Base-by-base conservation (phyloP, 2,797 vertebrate genomes). In the Ibycter americanus region DNA sequence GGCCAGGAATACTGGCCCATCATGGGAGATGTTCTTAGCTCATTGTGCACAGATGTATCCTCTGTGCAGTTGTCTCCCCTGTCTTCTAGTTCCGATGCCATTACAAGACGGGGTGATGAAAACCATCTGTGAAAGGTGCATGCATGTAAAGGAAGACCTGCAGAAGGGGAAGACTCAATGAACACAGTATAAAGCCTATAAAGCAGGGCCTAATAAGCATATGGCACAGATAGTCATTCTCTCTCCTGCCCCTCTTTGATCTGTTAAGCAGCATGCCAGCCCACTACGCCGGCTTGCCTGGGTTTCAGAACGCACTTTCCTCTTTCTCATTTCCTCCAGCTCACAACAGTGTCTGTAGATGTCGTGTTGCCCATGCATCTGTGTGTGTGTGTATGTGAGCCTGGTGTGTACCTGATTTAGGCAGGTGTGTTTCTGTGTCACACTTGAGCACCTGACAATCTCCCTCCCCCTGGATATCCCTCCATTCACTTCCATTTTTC, bases 281-380 rank as follows among this genome's bases (percentile, higher is more conserved):
- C 86, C 83, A 15, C 83, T 93, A 91, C 79, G 85, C 90, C 12
- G 93, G 95, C 93, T 94, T 95, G 97, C 97, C 97, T 98, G 97
- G 97, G 97, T 97, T 96, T 96, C 97, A 96, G 97, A 97, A 94
- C 21, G 0, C 67, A 74, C 88, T 94, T 74, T 86, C 44, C 78
- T 95, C 87, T 96, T 85, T 96, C 90, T 91, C 94, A 83, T 97
- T 91, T 88, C 83, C 79, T 96, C 47, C 89, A 96, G 93, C 58
- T 94, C 93, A 97, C 83, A 94, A 76, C 54, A 70, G 36, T 90
- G 88, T 97, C 82, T 87, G 87, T 95, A 96, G 94, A 87, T 92
- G 89, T 96, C 20, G 12, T 59, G 87, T 93, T 92, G 71, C 93
- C 90, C 88, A 84, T 78, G 87, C 91, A 92, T 97, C 83, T 85